Conservation (phyloP, 2,888 invertebrate species). For the Idaea aversata region DNA sequence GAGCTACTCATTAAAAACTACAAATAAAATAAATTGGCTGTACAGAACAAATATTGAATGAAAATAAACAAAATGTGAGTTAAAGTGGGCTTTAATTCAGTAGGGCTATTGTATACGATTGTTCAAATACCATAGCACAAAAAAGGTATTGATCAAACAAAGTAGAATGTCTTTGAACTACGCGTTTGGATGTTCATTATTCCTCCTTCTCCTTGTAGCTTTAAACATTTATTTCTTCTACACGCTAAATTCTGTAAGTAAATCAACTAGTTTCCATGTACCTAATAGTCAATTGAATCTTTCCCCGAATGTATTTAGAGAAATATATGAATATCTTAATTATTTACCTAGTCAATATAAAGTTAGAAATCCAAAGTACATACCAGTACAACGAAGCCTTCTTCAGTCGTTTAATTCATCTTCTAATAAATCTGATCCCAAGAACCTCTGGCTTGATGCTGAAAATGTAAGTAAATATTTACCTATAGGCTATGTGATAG, state of each 20-base stretch:
- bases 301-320: conserved; percentile 51
- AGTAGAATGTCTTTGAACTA: conserved; percentile 64
- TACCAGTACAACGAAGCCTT: conserved; percentile 47
- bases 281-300: conserved; percentile 52
- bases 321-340: conserved; percentile 64
- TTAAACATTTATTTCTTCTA: conserved; percentile 73
- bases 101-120: neutral
- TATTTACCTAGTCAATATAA: conserved; percentile 64
- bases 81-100: neutral
- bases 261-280: conserved; percentile 41
- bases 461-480: conserved; percentile 51
- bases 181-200: conserved; percentile 69
- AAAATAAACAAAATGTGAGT: neutral
- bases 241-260: conserved; percentile 53
- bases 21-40: neutral
- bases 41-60: neutral
- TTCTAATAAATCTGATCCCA: conserved; percentile 35
- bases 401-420: conserved; percentile 62
- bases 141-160: conserved; percentile 7
- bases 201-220: conserved; percentile 61
- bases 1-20: neutral
- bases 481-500: neutral
- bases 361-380: conserved; percentile 57
- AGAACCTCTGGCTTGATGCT: conserved; percentile 51
- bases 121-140: neutral